Percentiles rank a stretch among this genome's conserved stretches.
Conservation (phyloP, 2,113 vertebrate genomes). For the Halichoerus grypus region DNA sequence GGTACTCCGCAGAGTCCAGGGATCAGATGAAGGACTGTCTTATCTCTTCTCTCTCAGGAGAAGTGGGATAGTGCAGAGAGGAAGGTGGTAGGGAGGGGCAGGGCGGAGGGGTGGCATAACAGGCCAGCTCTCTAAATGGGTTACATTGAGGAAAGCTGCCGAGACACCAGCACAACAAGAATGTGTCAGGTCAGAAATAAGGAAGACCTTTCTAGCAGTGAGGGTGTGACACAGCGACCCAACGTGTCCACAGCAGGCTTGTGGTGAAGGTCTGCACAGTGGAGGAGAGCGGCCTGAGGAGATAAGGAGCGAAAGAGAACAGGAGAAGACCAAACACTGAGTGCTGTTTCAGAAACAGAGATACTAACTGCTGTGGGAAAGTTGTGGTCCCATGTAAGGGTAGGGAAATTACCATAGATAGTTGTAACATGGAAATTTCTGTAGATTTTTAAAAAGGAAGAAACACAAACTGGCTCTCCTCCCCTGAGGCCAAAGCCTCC, state of each 20-base stretch:
- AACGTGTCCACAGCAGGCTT: neutral
- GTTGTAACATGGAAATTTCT: neutral
- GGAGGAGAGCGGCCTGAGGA: neutral
- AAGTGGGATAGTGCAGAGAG: neutral
- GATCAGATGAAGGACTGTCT: conserved; percentile 30
- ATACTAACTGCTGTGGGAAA: neutral
- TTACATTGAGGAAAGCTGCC: conserved; percentile 28
- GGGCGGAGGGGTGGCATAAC: neutral
- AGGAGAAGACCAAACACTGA: neutral
- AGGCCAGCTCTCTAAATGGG: conserved; percentile 43
- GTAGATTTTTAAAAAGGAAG: neutral
- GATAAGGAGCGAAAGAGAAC: fast-evolving
- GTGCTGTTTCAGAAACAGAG: neutral
- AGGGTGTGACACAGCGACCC: neutral
- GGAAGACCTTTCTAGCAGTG: neutral
- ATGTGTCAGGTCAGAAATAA: neutral
- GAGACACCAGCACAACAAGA: neutral
- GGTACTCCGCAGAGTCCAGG: neutral
- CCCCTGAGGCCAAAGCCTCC: neutral
- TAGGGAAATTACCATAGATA: neutral
- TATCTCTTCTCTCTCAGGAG: conserved; percentile 23
- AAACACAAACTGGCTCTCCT: neutral
- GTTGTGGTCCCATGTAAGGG: neutral
- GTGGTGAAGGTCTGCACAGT: neutral
- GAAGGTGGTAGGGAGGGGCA: neutral